phyloP scores from a whole-genome alignment of 2,113 vertebrate genomes.

The Callochromis pleurospilus region DNA sequence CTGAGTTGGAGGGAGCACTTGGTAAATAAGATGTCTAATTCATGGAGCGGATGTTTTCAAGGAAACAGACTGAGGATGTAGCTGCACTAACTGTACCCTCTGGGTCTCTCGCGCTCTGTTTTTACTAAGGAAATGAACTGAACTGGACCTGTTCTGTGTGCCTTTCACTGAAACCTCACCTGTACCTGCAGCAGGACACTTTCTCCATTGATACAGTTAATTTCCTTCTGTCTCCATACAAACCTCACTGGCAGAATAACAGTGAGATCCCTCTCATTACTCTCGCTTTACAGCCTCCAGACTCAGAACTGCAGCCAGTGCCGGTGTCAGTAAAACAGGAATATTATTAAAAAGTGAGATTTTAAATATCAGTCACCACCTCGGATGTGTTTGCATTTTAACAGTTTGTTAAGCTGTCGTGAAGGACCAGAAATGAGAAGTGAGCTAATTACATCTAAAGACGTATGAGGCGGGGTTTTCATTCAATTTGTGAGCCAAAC shows the following conservation, averaged over 20 bases:
- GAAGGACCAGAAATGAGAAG: neutral
- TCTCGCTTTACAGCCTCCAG: neutral
- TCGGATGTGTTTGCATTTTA: neutral
- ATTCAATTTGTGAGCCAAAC: neutral
- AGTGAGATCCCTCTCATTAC: constrained; percentile 8
- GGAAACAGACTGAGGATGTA: constrained; percentile 73
- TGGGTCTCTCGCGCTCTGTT: constrained; percentile 6
- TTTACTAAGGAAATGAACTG: constrained; percentile 44
- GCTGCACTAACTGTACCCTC: constrained; percentile 45
- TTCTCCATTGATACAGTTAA: constrained; percentile 42
- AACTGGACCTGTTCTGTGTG: constrained; percentile 53
- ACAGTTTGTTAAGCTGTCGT: neutral
- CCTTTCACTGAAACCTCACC: constrained; percentile 36
- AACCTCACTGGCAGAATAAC: constrained; percentile 9
- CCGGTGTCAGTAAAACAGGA: neutral
- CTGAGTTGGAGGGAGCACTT: constrained; percentile 3
- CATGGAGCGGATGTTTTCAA: constrained; percentile 79
- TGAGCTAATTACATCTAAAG: neutral
- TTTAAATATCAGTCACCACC: neutral
- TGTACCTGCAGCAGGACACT: constrained; percentile 47
- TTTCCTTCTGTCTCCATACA: constrained; percentile 27
- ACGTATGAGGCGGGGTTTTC: neutral
- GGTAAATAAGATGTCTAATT: constrained; percentile 73
- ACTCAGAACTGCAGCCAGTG: neutral
- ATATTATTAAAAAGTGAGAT: neutral